phyloP scores from a whole-genome alignment of 1,140 invertebrate species.

The Orius laevigatus region DNA sequence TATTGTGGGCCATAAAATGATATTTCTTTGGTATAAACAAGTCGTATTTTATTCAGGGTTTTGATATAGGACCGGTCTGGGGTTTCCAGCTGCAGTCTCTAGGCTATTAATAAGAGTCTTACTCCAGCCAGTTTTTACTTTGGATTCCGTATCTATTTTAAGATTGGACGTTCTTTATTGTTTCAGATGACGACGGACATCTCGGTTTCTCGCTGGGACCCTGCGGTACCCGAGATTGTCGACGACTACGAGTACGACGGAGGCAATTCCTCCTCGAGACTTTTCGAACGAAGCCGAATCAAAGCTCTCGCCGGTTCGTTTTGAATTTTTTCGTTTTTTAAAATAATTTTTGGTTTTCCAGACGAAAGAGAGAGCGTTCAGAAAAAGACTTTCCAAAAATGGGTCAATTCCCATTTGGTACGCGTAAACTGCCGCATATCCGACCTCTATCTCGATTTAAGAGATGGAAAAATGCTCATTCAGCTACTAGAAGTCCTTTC shows the following conservation, averaged over 20 bases:
- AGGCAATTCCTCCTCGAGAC: constrained; percentile 92
- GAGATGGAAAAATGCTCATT: constrained; percentile 97
- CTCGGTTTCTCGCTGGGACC: constrained; percentile 87
- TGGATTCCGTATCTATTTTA: background rate
- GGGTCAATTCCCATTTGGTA: constrained; percentile 98
- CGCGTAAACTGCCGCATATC: constrained; percentile 86
- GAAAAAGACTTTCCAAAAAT: constrained; percentile 99
- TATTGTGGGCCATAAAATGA: too few species aligned
- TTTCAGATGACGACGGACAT: constrained; percentile 88
- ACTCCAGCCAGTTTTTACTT: too few species aligned
- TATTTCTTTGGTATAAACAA: too few species aligned
- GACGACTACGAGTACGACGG: constrained; percentile 98
- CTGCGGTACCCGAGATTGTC: constrained; percentile 69
- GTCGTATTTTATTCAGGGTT: too few species aligned
- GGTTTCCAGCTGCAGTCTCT: too few species aligned
- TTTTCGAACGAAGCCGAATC: constrained; percentile 97
- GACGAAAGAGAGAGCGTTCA: constrained; percentile 99
- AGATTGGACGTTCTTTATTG: background rate
- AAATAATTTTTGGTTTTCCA: constrained; percentile 27
- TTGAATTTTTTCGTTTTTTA: background rate
- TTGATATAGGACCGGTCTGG: too few species aligned
- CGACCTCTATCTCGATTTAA: constrained; percentile 91
- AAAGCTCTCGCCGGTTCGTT: constrained; percentile 87
- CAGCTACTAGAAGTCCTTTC: constrained; percentile 94
- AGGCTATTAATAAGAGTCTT: too few species aligned